Percentiles rank a stretch among this genome's conserved stretches.
These are phyloP conservation scores for Gallinago nigripennis DNA, from an alignment of 2,797 vertebrate genomes.

Conservation along the genomic window DNA sequence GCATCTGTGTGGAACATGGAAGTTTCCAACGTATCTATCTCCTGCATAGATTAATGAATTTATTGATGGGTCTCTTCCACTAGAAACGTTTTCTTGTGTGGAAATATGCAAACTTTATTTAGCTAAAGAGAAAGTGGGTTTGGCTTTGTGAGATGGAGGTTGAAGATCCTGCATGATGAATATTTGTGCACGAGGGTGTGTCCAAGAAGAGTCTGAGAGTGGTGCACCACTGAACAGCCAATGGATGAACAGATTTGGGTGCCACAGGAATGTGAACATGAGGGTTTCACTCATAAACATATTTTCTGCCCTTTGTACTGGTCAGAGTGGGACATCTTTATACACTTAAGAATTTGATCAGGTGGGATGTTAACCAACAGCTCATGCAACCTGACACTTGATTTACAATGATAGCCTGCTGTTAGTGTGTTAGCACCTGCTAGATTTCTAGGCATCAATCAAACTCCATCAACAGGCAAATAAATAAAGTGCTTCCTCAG, in stretches of 20 bases:
- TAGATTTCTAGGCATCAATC: background rate
- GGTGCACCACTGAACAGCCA: background rate
- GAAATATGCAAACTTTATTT: background rate
- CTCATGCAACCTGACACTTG: background rate
- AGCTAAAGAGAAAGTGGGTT: background rate
- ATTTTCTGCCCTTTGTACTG: background rate
- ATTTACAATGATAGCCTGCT: background rate
- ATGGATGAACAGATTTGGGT: background rate
- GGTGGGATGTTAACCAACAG: background rate
- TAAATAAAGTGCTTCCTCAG: background rate
- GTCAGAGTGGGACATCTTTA: background rate
- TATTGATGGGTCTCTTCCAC: background rate
- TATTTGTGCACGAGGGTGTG: background rate
- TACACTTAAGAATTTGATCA: background rate
- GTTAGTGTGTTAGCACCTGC: background rate
- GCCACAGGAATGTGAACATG: background rate
- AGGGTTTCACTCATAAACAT: background rate
- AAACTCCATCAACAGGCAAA: background rate
- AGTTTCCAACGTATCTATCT: background rate
- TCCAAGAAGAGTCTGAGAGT: background rate
- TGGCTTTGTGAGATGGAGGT: background rate
- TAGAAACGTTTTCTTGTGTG: background rate
- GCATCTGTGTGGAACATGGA: accelerated
- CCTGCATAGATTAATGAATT: background rate
- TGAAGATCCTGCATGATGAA: background rate